A percentile compares a stretch with the other conserved stretches of the same genome.
phyloP scores from a whole-genome alignment of 2,797 vertebrate genomes.

The Tokudaia tokunoshimensis region DNA sequence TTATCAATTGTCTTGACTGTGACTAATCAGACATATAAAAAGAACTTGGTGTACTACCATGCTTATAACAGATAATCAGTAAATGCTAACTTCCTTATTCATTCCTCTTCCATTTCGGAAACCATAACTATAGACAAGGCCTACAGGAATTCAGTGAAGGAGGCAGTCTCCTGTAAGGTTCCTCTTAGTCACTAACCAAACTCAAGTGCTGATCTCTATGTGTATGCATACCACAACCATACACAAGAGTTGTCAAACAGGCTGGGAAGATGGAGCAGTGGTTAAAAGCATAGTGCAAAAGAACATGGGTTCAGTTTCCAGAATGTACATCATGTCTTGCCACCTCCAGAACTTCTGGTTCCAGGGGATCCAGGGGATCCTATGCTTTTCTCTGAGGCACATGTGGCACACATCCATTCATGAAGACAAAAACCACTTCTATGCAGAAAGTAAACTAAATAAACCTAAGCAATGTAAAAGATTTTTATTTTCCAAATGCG shows the following conservation, averaged over 20 bases:
- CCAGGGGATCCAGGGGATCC: neutral
- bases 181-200: neutral
- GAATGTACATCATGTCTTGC: no score
- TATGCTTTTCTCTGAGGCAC: neutral
- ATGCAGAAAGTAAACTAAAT: neutral
- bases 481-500: neutral
- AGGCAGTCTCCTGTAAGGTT: neutral
- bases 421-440: neutral
- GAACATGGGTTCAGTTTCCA: neutral
- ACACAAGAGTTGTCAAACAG: neutral
- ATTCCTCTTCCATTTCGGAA: neutral
- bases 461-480: neutral
- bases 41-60: neutral
- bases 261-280: neutral
- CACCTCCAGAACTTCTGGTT: neutral
- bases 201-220: neutral
- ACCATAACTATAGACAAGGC: neutral
- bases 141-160: neutral
- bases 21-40: neutral
- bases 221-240: neutral
- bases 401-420: no score
- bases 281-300: neutral
- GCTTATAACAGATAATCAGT: neutral
- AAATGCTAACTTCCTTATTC: neutral
- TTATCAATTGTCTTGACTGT: neutral